phyloP scores from a whole-genome alignment of 2,113 vertebrate species.

The Anser cygnoides region DNA sequence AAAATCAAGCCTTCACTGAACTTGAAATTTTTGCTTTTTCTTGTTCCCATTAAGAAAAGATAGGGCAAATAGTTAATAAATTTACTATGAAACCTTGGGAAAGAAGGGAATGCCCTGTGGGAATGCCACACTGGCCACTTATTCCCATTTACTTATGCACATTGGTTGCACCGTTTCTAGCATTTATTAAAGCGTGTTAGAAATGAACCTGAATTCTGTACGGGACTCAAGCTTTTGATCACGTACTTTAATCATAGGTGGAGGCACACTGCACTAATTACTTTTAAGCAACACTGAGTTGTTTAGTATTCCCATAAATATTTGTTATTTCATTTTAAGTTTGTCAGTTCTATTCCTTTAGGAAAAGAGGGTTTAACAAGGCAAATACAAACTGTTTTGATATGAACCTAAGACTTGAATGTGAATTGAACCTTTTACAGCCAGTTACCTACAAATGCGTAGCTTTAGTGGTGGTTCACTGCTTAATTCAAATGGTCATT shows the following conservation, averaged over 20 bases:
- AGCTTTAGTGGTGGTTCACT: neutral
- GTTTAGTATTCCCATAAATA: neutral
- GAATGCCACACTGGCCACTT: neutral
- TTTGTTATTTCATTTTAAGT: neutral
- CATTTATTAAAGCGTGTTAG: neutral
- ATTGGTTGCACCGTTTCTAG: neutral
- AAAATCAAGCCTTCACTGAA: neutral
- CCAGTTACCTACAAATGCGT: neutral
- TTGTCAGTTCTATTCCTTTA: neutral
- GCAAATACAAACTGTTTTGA: constrained; percentile 14
- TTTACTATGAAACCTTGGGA: neutral
- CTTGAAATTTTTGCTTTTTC: neutral
- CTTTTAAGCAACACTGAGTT: neutral
- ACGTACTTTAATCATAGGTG: neutral
- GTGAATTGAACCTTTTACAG: neutral
- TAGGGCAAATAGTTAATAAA: neutral
- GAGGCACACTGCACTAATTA: fast-evolving
- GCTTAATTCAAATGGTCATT: neutral
- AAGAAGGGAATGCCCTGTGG: neutral
- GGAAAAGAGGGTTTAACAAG: neutral
- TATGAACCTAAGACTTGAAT: neutral
- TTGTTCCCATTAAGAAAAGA: neutral
- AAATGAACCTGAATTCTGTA: neutral
- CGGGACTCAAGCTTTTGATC: neutral
- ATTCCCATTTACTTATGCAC: neutral